Evolutionary conservation across 2,888 invertebrate genomes (phyloP).

Genomic region (Rotaria sp.): DNA sequence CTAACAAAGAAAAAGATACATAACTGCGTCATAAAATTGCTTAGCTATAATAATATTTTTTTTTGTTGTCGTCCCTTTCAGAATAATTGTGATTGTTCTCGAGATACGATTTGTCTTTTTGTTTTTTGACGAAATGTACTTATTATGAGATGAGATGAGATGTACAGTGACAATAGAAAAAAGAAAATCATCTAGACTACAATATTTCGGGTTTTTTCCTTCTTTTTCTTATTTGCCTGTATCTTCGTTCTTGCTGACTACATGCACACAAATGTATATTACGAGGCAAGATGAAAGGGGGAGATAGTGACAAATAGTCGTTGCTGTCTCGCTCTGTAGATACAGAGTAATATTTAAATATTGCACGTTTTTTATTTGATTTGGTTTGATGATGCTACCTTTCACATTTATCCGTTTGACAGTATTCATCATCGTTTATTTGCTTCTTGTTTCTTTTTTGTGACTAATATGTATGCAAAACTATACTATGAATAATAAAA

Average conservation of each 20-base stretch:
- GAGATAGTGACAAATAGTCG: not conserved
- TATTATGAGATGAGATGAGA: not conserved
- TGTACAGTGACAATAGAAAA: not conserved
- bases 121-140: not conserved
- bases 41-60: too few relatives aligned
- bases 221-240: not conserved
- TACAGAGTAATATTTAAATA: not conserved
- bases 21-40: not conserved
- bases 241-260: not conserved
- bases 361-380: not conserved
- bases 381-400: not conserved
- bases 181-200: not conserved
- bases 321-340: not conserved
- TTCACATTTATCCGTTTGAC: not conserved
- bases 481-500: not conserved
- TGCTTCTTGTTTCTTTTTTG: not conserved
- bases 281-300: not conserved
- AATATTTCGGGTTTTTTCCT: not conserved
- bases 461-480: not conserved
- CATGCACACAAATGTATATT: not conserved
- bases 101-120: not conserved
- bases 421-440: not conserved
- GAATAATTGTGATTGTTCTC: not conserved
- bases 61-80: too few relatives aligned
- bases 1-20: not conserved